Conservation (phyloP, 1,140 invertebrate species). For the Mactra quadrangularis region DNA sequence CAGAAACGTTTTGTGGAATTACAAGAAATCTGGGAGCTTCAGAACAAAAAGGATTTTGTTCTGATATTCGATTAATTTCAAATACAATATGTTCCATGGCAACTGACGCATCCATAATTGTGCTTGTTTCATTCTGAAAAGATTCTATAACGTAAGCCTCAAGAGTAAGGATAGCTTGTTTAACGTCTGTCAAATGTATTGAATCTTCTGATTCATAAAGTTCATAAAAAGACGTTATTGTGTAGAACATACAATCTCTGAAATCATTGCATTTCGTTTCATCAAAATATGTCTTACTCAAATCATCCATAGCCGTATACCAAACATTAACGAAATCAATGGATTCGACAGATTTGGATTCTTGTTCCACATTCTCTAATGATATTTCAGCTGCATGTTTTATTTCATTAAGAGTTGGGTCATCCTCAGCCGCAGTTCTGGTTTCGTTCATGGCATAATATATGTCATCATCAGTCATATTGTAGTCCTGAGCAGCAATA, state of each 20-base stretch:
- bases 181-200: slow-evolving; percentile 3
- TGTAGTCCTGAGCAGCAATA: slow-evolving; percentile 23
- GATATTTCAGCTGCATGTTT: not conserved
- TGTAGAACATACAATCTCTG: slow-evolving; percentile 32
- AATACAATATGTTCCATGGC: not conserved
- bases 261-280: not conserved
- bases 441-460: slow-evolving; percentile 1
- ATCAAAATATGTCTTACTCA: slow-evolving; percentile 14
- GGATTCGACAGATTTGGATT: slow-evolving; percentile 1
- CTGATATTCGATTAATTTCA: not conserved
- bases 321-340: slow-evolving; percentile 23
- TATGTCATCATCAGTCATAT: slow-evolving; percentile 15
- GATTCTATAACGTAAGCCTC: slow-evolving; percentile 15
- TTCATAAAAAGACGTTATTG: slow-evolving; percentile 20
- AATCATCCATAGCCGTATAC: slow-evolving; percentile 32
- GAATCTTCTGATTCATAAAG: slow-evolving; percentile 8
- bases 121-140: not conserved
- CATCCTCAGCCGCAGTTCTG: not conserved
- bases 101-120: not conserved
- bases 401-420: slow-evolving; percentile 28
- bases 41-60: slow-evolving; percentile 29
- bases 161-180: slow-evolving; percentile 6
- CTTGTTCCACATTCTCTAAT: not conserved
- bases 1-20: slow-evolving; percentile 6
- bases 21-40: slow-evolving; percentile 16